phyloP scores from a whole-genome alignment of 1,140 invertebrate genomes.

The Kradibia gibbosae region DNA sequence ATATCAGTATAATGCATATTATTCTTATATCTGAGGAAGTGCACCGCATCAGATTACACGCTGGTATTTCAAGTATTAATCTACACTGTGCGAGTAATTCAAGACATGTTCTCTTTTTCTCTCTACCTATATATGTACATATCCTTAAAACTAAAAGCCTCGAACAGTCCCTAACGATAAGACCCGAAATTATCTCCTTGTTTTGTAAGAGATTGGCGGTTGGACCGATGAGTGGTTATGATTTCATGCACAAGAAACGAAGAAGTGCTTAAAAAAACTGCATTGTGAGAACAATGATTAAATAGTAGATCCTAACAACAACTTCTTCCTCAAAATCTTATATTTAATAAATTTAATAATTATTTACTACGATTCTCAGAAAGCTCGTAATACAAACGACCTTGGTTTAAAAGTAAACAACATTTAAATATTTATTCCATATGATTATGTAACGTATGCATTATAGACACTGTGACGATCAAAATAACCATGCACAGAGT shows the following conservation, averaged over 20 bases:
- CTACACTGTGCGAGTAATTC: constrained; percentile 19
- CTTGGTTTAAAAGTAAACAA: no score
- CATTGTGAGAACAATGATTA: not conserved
- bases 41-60: constrained; percentile 27
- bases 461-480: no score
- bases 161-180: constrained; percentile 22
- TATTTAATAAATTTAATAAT: not conserved
- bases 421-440: no score
- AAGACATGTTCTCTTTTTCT: not conserved
- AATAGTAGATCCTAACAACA: not conserved
- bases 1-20: not conserved
- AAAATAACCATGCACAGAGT: no score
- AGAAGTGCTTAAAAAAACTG: not conserved
- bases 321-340: not conserved
- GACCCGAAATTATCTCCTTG: constrained; percentile 30
- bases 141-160: not conserved
- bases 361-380: not conserved
- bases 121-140: not conserved
- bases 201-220: constrained; percentile 32
- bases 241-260: constrained; percentile 51
- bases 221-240: constrained; percentile 38
- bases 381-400: not conserved
- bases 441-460: no score
- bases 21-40: not conserved
- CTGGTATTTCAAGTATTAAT: constrained; percentile 38